Evolutionary conservation across 2,888 invertebrate genomes (phyloP).

Genomic region (Agrochola macilenta): DNA sequence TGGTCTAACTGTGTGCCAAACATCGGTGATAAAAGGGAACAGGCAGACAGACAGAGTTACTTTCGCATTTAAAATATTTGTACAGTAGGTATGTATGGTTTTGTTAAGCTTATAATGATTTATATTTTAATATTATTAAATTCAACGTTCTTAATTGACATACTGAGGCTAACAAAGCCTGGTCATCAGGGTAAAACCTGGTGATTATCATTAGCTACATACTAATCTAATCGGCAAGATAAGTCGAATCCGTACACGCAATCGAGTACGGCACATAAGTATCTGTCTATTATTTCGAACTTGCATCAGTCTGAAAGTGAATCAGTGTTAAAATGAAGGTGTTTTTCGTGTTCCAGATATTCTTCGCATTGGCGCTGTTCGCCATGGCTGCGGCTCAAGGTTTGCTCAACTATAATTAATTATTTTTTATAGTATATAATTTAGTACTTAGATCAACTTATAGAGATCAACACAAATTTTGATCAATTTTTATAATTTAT

Average conservation of each 20-base stretch:
- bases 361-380: constrained; percentile 69
- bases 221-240: constrained; percentile 51
- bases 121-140: neutral
- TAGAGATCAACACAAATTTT: neutral
- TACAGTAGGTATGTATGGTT: no score
- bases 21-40: no score
- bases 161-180: neutral
- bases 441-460: no score
- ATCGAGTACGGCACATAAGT: neutral
- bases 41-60: neutral
- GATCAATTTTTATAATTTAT: no score
- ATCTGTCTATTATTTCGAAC: neutral
- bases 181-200: neutral
- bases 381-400: constrained; percentile 70
- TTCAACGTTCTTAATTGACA: neutral
- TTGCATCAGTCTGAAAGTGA: constrained; percentile 26
- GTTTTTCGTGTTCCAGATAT: constrained; percentile 70
- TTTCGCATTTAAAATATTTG: neutral
- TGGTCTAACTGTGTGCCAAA: neutral
- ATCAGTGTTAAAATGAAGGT: constrained; percentile 59
- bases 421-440: no score
- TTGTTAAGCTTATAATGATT: no score
- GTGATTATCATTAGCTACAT: neutral
- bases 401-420: constrained; percentile 14
- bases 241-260: neutral